phyloP scores from a whole-genome alignment of 2,113 vertebrate species.

The Podarcis raffonei region DNA sequence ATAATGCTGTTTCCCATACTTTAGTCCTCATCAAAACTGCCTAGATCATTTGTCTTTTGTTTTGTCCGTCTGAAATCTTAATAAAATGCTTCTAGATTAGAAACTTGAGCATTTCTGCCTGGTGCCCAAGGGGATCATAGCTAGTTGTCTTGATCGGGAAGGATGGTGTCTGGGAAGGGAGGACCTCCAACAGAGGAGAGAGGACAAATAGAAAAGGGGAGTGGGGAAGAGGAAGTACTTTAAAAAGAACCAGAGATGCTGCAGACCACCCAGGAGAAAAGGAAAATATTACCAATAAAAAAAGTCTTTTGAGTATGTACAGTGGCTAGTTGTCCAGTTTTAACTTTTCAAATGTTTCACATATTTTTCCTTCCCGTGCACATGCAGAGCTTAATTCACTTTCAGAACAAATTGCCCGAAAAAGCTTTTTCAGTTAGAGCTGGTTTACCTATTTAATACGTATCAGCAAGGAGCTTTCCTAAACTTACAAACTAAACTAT shows the following conservation, averaged over 20 bases:
- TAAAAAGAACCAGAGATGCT: constrained; percentile 20
- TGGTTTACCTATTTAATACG: constrained; percentile 59
- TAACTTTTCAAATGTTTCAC: constrained; percentile 51
- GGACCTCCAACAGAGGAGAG: constrained; percentile 25
- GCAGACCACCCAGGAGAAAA: constrained; percentile 57
- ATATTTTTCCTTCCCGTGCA: background rate
- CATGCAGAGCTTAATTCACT: background rate
- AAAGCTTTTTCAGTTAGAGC: constrained; percentile 45
- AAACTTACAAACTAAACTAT: constrained; percentile 47
- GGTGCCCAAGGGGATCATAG: constrained; percentile 24
- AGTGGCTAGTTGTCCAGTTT: constrained; percentile 60
- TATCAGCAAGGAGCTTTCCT: constrained; percentile 47
- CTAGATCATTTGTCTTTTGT: background rate
- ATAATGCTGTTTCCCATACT: constrained; percentile 8
- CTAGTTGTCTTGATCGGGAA: constrained; percentile 39
- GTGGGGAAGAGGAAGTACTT: constrained; percentile 3
- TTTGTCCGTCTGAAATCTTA: constrained; percentile 12
- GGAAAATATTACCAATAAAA: constrained; percentile 46
- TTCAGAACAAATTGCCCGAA: constrained; percentile 46
- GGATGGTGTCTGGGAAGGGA: background rate
- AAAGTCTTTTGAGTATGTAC: constrained; percentile 44
- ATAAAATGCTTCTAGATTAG: background rate
- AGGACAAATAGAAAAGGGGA: background rate
- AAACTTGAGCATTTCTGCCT: constrained; percentile 37
- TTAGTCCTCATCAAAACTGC: background rate